phyloP scores from a whole-genome alignment of 2,113 vertebrate species.

The Xiphophorus couchianus region DNA sequence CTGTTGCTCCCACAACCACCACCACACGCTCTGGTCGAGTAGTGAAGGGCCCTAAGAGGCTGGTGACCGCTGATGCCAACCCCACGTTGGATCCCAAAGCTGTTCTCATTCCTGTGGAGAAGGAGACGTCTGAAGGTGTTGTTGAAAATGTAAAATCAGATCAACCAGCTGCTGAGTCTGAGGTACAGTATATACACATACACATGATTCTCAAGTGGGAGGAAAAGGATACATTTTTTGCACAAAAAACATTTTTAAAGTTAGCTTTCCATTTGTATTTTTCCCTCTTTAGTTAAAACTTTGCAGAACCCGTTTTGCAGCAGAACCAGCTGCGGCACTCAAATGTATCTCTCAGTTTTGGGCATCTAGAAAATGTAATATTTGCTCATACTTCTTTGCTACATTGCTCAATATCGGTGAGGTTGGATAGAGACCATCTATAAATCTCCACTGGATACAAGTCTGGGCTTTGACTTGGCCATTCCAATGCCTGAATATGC shows the following conservation, averaged over 20 bases:
- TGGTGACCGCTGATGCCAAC: constrained; percentile 58
- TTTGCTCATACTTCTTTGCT: neutral
- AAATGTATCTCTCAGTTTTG: neutral
- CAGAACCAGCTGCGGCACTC: neutral
- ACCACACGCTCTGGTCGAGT: constrained; percentile 78
- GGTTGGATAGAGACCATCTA: too few species aligned
- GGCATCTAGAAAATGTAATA: neutral
- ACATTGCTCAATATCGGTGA: neutral
- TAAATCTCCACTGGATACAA: too few species aligned
- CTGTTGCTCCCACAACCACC: neutral
- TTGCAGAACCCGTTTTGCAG: neutral
- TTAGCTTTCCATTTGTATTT: too few species aligned
- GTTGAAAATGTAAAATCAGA: constrained; percentile 21
- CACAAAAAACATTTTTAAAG: too few species aligned
- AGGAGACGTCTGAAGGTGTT: neutral
- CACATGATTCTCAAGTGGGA: too few species aligned
- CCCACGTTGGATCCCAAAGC: constrained; percentile 17
- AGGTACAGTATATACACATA: constrained; percentile 52
- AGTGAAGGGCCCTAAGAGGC: constrained; percentile 75
- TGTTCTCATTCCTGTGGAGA: constrained; percentile 10
- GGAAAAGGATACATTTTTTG: too few species aligned
- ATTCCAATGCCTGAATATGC: too few species aligned
- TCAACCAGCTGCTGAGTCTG: constrained; percentile 24
- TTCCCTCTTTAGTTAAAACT: neutral
- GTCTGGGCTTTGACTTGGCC: too few species aligned